Percentiles rank a stretch among this genome's conserved stretches.
Conservation (phyloP, 2,888 invertebrate species). For the Cylloceria caligata region DNA sequence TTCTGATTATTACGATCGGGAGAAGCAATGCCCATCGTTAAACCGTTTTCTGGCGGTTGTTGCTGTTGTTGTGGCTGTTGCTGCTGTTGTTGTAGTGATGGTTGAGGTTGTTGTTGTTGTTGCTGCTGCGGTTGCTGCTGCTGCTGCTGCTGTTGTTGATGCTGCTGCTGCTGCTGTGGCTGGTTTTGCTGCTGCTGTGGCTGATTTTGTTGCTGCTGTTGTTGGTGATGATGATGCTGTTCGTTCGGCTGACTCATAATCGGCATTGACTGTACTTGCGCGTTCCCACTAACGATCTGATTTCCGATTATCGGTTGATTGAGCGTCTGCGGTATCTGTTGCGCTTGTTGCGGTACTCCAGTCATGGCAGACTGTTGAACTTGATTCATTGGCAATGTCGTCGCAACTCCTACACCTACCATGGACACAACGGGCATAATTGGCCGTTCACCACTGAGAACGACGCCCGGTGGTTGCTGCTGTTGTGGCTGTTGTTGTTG, state of each 20-base stretch:
- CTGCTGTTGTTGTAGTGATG: constrained; percentile 71
- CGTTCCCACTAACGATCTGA: constrained; percentile 78
- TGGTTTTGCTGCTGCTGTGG: constrained; percentile 79
- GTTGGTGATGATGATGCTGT: constrained; percentile 69
- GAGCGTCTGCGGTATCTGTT: constrained; percentile 77
- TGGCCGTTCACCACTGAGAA: constrained; percentile 85
- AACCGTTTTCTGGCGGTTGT: constrained; percentile 73
- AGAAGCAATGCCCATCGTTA: constrained; percentile 70
- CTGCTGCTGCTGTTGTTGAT: constrained; percentile 79
- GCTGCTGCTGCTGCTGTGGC: constrained; percentile 72
- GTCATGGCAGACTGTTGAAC: constrained; percentile 78
- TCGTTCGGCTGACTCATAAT: constrained; percentile 75
- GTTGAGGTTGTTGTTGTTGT: constrained; percentile 58
- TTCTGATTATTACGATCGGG: constrained; percentile 76
- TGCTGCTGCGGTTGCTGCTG: constrained; percentile 81
- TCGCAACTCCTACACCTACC: constrained; percentile 81
- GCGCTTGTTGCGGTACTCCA: constrained; percentile 74
- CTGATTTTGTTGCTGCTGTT: constrained; percentile 78
- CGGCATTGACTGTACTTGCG: constrained; percentile 78
- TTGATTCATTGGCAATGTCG: constrained; percentile 80
- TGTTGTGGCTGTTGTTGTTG: constrained; percentile 85
- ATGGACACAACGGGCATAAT: constrained; percentile 90
- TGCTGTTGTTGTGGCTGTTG: constrained; percentile 77
- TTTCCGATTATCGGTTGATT: constrained; percentile 81
- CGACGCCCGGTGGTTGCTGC: constrained; percentile 80